phyloP scores from a whole-genome alignment of 2,113 vertebrate species.

The Isichthys henryi region DNA sequence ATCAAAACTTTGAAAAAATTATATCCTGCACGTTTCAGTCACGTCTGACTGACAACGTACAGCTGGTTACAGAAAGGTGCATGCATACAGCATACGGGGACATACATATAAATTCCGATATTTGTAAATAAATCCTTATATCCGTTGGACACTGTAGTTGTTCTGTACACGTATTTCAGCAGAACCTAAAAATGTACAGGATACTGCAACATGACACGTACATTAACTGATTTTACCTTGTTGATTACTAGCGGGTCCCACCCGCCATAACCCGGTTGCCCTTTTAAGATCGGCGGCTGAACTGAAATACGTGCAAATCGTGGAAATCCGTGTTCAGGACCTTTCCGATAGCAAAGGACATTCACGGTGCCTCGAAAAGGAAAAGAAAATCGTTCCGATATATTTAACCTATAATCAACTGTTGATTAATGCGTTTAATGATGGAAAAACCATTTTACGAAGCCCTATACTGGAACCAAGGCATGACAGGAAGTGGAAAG shows the following conservation, averaged over 20 bases:
- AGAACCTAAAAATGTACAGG: background rate
- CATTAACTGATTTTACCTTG: background rate
- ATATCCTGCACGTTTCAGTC: background rate
- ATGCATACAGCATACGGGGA: background rate
- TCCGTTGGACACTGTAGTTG: background rate
- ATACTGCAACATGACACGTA: background rate
- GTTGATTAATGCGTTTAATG: background rate
- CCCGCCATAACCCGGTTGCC: conserved; percentile 29
- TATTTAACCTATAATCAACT: background rate
- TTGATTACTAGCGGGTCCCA: conserved; percentile 29
- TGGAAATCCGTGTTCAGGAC: background rate
- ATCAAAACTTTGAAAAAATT: background rate
- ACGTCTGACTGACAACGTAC: background rate
- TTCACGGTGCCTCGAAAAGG: background rate
- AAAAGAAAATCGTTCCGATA: background rate
- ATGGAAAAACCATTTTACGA: background rate
- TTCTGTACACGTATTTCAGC: background rate
- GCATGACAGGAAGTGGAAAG: conserved; percentile 23
- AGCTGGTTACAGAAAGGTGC: background rate
- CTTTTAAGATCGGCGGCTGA: conserved; percentile 31
- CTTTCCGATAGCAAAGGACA: background rate
- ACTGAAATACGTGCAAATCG: background rate
- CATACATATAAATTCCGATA: background rate
- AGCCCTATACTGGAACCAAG: conserved; percentile 16
- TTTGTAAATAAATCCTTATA: background rate